These are phyloP conservation scores for Eupithecia vulgata DNA, from an alignment of 2,888 invertebrate genomes.

Conservation along the genomic window DNA sequence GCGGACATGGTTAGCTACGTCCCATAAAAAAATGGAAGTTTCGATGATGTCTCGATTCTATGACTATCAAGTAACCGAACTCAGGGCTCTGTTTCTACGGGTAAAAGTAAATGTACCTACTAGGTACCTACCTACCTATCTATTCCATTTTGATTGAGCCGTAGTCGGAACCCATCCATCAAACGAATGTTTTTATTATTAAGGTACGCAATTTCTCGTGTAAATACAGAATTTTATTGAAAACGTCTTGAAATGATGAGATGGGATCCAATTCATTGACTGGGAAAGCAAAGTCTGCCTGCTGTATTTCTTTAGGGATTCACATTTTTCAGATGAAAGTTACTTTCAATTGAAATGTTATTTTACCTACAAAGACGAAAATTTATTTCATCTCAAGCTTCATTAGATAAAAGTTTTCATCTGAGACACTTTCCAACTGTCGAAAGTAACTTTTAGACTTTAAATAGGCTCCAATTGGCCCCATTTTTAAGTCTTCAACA, in stretches of 20 bases:
- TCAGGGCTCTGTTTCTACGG: too few species aligned
- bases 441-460: too few species aligned
- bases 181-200: conserved; percentile 5
- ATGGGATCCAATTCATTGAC: conserved; percentile 8
- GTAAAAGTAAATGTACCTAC: neutral
- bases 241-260: conserved; percentile 8
- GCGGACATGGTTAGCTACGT: too few species aligned
- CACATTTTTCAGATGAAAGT: neutral
- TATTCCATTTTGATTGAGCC: neutral
- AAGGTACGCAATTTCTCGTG: neutral
- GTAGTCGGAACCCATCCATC: conserved; percentile 2
- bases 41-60: too few species aligned
- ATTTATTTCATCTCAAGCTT: too few species aligned
- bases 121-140: neutral
- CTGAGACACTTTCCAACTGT: too few species aligned
- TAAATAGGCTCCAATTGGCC: too few species aligned
- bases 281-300: neutral
- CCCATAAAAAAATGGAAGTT: too few species aligned
- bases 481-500: too few species aligned
- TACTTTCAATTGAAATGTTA: neutral
- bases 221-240: conserved; percentile 1
- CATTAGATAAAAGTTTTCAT: too few species aligned
- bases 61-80: too few species aligned
- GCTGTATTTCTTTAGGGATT: neutral
- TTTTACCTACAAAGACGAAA: neutral